Conservation (phyloP, 2,888 invertebrate species). For the Mythimna impura region DNA sequence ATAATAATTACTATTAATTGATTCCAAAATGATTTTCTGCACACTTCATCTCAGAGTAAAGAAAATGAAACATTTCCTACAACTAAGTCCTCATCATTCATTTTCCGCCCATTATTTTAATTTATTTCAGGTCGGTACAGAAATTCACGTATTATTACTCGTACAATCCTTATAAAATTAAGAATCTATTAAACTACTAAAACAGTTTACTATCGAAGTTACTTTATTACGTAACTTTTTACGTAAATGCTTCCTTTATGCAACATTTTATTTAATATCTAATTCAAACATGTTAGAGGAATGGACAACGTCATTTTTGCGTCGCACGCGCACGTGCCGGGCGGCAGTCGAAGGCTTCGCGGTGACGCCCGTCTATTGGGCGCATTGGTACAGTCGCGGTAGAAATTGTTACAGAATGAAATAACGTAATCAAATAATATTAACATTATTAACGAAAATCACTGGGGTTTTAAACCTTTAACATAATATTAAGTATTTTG, state of each 20-base stretch:
- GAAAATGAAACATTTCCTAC: too few relatives aligned
- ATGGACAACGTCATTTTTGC: constrained; percentile 64
- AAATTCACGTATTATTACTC: too few relatives aligned
- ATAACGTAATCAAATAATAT: not conserved
- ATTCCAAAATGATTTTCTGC: too few relatives aligned
- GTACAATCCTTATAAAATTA: too few relatives aligned
- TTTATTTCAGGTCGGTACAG: too few relatives aligned
- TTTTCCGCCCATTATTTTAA: too few relatives aligned
- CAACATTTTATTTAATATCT: constrained; percentile 27
- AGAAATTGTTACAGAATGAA: constrained; percentile 8
- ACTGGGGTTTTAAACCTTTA: too few relatives aligned
- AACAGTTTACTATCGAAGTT: not conserved
- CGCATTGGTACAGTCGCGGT: constrained; percentile 46
- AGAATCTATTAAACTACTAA: too few relatives aligned
- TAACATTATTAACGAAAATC: not conserved
- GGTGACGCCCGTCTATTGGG: constrained; percentile 65
- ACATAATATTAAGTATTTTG: too few relatives aligned
- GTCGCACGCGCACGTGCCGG: constrained; percentile 71
- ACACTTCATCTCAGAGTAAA: too few relatives aligned
- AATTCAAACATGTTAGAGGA: constrained; percentile 45
- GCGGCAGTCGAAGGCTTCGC: constrained; percentile 65
- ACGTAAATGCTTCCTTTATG: constrained; percentile 24
- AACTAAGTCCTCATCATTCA: too few relatives aligned
- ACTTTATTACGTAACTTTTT: not conserved
- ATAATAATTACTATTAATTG: too few relatives aligned